Conservation (phyloP, 2,888 invertebrate genomes). For the Notodonta ziczac region DNA sequence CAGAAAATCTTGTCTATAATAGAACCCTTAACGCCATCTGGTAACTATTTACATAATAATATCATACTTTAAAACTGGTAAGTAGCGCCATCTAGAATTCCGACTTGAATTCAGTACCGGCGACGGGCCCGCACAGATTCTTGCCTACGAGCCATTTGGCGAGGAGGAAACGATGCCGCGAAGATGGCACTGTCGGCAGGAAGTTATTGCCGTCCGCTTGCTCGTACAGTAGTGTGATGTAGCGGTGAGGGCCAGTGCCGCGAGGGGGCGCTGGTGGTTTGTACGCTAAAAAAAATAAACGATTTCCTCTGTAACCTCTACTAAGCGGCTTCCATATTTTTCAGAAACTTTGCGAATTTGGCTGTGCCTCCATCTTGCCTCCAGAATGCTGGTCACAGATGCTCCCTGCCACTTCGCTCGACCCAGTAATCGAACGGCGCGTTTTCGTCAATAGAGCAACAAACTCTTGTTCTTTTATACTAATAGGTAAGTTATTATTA, state of each 20-base stretch:
- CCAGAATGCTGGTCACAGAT: too few species aligned
- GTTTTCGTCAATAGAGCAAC: too few species aligned
- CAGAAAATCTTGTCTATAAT: background rate
- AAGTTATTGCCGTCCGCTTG: conserved; percentile 77
- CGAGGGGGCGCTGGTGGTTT: conserved; percentile 78
- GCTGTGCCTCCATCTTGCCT: too few species aligned
- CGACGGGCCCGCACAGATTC: conserved; percentile 73
- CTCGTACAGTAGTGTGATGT: conserved; percentile 71
- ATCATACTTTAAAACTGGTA: conserved; percentile 3
- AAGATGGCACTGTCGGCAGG: conserved; percentile 63
- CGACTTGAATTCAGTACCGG: conserved; percentile 66
- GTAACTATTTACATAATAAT: conserved; percentile 15
- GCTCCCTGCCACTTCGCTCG: too few species aligned
- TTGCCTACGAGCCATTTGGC: conserved; percentile 74
- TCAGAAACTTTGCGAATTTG: too few species aligned
- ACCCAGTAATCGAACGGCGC: too few species aligned
- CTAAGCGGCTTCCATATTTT: too few species aligned
- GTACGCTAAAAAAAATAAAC: conserved; percentile 58
- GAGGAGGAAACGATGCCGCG: conserved; percentile 64
- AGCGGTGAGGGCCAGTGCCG: conserved; percentile 74
- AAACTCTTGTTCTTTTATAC: too few species aligned
- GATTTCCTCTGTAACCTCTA: background rate
- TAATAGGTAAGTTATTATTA: too few species aligned
- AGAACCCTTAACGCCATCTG: conserved; percentile 62
- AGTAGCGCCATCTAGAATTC: conserved; percentile 69